Conservation (phyloP, 2,113 vertebrate species). For the Xiphophorus maculatus region DNA sequence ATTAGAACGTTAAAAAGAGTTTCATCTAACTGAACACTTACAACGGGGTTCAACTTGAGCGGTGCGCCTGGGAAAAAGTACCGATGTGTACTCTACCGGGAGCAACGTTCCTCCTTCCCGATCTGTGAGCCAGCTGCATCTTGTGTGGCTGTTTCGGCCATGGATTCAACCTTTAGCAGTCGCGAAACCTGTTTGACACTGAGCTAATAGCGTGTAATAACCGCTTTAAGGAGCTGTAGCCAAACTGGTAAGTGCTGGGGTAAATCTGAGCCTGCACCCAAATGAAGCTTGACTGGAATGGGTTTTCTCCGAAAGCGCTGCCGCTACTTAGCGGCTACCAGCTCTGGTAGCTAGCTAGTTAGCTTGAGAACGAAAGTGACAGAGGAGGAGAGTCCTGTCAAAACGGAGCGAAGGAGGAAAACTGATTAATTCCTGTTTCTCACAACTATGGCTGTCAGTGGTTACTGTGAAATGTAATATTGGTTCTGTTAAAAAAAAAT, state of each 20-base stretch:
- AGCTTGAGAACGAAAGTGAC: constrained; percentile 62
- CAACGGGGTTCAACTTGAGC: not conserved
- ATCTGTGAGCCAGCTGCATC: constrained; percentile 52
- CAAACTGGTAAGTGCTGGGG: constrained; percentile 57
- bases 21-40: not conserved
- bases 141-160: constrained; percentile 73
- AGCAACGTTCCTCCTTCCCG: constrained; percentile 59
- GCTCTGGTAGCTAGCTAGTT: constrained; percentile 53
- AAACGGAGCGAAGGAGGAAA: constrained; percentile 12
- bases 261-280: not conserved
- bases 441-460: not conserved
- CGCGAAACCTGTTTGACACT: constrained; percentile 58
- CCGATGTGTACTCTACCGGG: constrained; percentile 39
- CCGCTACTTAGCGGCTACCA: constrained; percentile 46
- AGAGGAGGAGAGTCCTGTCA: constrained; percentile 67
- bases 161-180: constrained; percentile 72
- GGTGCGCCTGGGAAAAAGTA: constrained; percentile 51
- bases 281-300: not conserved
- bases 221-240: constrained; percentile 39
- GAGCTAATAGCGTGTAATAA: constrained; percentile 44
- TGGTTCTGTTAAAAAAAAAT: not conserved
- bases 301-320: constrained; percentile 17
- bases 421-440: not conserved
- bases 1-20: not conserved
- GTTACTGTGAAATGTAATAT: not conserved